Evolutionary conservation across 53 echinoderm and acorn worm genomes (phyloP).

Genomic region (Actinopyga echinites): DNA sequence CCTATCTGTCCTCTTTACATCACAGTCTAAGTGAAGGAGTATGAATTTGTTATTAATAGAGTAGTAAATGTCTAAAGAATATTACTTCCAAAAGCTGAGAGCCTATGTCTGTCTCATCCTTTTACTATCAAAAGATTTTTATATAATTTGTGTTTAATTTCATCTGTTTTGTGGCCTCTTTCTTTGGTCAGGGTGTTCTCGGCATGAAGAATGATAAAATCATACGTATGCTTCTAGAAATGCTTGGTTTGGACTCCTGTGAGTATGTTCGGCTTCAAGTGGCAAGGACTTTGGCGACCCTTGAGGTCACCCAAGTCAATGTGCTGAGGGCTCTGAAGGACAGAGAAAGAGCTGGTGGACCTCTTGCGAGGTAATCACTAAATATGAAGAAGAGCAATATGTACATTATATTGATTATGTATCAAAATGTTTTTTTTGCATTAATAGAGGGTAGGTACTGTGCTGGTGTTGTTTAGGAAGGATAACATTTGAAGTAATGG

Average conservation of each 20-base stretch:
- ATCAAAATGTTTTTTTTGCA: too few relatives aligned
- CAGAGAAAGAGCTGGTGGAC: conserved; percentile 74
- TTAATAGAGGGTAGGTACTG: too few relatives aligned
- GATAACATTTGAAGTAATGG: too few relatives aligned
- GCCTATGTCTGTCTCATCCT: too few relatives aligned
- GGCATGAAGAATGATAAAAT: conserved; percentile 89
- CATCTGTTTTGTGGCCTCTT: not conserved
- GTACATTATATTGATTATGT: too few relatives aligned
- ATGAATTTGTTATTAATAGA: too few relatives aligned
- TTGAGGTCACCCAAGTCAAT: conserved; percentile 84
- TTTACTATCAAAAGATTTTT: not conserved
- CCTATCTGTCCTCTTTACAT: too few relatives aligned
- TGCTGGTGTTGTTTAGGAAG: too few relatives aligned
- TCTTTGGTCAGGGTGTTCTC: conserved; percentile 72
- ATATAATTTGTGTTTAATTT: not conserved
- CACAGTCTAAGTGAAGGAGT: too few relatives aligned
- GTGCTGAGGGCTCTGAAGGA: conserved; percentile 81
- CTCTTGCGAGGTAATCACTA: conserved; percentile 69
- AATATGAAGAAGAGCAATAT: too few relatives aligned
- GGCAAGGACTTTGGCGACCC: conserved; percentile 76
- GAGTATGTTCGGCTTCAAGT: conserved; percentile 94
- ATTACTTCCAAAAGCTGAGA: too few relatives aligned
- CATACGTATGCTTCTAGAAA: conserved; percentile 77
- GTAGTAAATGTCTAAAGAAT: too few relatives aligned
- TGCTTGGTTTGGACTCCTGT: conserved; percentile 93